A percentile compares a stretch with the other conserved stretches of the same genome.
Conservation (phyloP, 2,797 vertebrate genomes). For the Chiroxiphia lanceolata region DNA sequence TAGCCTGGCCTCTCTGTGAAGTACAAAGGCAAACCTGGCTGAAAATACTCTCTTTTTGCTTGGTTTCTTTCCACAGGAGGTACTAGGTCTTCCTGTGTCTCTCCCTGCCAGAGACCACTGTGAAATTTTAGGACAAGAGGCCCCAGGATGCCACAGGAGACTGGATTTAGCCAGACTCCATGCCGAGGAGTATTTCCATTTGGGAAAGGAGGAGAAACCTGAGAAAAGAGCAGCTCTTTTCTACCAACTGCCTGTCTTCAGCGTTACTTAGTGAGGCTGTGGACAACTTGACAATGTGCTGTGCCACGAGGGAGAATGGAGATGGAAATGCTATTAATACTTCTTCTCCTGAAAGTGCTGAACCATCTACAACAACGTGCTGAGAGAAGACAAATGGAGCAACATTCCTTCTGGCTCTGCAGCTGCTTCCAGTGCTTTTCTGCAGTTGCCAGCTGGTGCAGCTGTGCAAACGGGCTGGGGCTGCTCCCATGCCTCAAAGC, state of each 20-base stretch:
- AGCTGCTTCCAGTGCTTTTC: constrained; percentile 17
- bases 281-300: neutral
- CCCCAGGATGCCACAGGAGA: neutral
- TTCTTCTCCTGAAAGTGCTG: constrained; percentile 4
- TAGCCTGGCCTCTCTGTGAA: neutral
- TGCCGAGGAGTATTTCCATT: neutral
- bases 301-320: neutral
- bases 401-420: constrained; percentile 9
- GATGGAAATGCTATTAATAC: neutral
- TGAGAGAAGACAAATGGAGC: neutral
- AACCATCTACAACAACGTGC: neutral
- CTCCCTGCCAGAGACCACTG: neutral
- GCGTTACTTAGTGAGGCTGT: neutral
- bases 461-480: neutral
- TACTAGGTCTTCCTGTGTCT: neutral
- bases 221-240: neutral
- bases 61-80: neutral
- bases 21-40: neutral
- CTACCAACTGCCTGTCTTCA: neutral
- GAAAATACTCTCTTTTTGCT: neutral
- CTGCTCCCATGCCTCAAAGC: neutral
- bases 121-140: neutral
- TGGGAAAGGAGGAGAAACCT: neutral
- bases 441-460: neutral
- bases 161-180: neutral